phyloP scores from a whole-genome alignment of 2,797 vertebrate genomes.

The Staurois parvus region DNA sequence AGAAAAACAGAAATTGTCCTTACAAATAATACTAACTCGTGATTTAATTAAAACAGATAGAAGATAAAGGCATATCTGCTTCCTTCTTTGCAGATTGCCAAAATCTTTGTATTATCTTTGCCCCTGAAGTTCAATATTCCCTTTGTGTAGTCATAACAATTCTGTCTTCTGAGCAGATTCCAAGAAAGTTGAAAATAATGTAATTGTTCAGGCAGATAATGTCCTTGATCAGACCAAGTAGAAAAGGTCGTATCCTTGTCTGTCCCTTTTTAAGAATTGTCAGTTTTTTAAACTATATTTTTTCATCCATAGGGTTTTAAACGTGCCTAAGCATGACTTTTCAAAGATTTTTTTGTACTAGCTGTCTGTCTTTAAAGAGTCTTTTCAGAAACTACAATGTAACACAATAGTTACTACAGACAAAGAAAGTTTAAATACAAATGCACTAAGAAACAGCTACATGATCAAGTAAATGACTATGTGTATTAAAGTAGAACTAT shows the following conservation, averaged over 20 bases:
- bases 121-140: conserved; percentile 25
- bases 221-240: conserved; percentile 18
- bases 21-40: not conserved
- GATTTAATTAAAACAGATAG: conserved; percentile 19
- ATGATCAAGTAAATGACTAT: too few relatives aligned
- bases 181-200: conserved; percentile 21
- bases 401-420: not conserved
- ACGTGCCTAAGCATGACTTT: not conserved
- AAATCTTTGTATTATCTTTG: conserved; percentile 17
- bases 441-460: too few relatives aligned
- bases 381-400: not conserved
- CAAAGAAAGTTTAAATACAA: not conserved
- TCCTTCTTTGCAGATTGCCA: not conserved
- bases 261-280: not conserved
- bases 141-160: conserved; percentile 43
- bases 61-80: not conserved
- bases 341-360: not conserved
- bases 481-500: too few relatives aligned
- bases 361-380: not conserved
- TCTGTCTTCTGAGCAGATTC: not conserved
- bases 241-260: conserved; percentile 11
- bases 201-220: conserved; percentile 37
- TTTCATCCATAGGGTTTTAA: too few relatives aligned
- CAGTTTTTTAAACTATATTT: not conserved
- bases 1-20: not conserved